A percentile compares a stretch with the other conserved stretches of the same genome.
phyloP scores from a whole-genome alignment of 2,113 vertebrate genomes.

The Cinclus cinclus region DNA sequence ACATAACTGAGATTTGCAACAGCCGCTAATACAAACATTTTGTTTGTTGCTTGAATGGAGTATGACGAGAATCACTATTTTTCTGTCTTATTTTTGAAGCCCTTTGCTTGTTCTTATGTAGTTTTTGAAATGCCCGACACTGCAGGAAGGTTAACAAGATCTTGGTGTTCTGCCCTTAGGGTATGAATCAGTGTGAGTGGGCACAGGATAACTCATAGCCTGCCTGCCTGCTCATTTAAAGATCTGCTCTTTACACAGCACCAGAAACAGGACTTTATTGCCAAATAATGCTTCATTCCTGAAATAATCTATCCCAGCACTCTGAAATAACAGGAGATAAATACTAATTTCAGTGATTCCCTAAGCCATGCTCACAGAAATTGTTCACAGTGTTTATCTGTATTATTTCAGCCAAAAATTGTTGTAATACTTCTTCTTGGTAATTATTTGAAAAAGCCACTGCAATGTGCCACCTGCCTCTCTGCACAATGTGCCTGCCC shows the following conservation, averaged over 20 bases:
- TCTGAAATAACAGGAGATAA: constrained; percentile 40
- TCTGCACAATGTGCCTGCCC: neutral
- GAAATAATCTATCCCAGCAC: constrained; percentile 28
- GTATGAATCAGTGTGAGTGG: neutral
- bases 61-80: neutral
- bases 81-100: neutral
- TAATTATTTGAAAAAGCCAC: neutral
- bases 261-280: neutral
- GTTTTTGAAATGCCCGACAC: constrained; percentile 1
- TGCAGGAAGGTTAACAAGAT: constrained; percentile 7
- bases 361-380: neutral
- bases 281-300: constrained; percentile 49
- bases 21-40: neutral
- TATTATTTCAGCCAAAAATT: neutral
- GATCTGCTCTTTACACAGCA: neutral
- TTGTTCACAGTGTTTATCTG: neutral
- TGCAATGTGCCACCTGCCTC: neutral
- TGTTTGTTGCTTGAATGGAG: neutral
- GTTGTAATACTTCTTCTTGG: neutral
- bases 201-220: neutral
- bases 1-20: neutral
- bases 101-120: neutral
- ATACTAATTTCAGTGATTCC: constrained; percentile 34
- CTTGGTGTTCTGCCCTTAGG: neutral
- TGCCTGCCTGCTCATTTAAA: constrained; percentile 18